Evolutionary conservation across 1,140 invertebrate genomes (phyloP).

Genomic region (Prorops nasuta): DNA sequence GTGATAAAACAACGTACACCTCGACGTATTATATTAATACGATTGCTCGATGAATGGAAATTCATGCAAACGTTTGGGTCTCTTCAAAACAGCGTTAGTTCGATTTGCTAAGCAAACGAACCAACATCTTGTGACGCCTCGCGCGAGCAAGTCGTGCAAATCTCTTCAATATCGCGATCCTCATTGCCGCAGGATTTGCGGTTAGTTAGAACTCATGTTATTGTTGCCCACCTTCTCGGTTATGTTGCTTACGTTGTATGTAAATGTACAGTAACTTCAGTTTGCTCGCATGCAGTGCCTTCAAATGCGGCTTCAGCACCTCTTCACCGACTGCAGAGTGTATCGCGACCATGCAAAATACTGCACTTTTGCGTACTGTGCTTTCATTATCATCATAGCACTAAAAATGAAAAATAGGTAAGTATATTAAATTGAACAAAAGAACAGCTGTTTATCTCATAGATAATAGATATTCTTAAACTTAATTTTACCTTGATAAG

Average conservation of each 20-base stretch:
- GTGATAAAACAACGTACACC: constrained; percentile 2
- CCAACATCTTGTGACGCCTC: constrained; percentile 40
- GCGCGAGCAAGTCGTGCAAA: constrained; percentile 42
- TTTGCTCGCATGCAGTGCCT: constrained; percentile 81
- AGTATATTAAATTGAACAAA: constrained; percentile 2
- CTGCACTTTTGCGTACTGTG: constrained; percentile 87
- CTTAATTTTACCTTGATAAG: constrained; percentile 72
- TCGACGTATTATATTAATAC: constrained; percentile 21
- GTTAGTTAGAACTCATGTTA: constrained; percentile 50
- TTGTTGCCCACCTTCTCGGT: constrained; percentile 47
- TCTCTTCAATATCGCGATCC: constrained; percentile 47
- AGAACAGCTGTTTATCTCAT: too few species aligned
- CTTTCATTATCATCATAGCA: constrained; percentile 86
- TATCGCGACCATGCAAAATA: constrained; percentile 93
- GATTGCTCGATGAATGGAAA: constrained; percentile 3
- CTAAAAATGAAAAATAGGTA: constrained; percentile 49
- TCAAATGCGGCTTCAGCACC: constrained; percentile 74
- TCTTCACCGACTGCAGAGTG: constrained; percentile 84
- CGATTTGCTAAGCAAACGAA: constrained; percentile 47
- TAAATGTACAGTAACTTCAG: constrained; percentile 73
- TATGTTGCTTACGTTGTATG: constrained; percentile 64
- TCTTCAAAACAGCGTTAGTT: constrained; percentile 24
- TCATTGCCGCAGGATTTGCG: constrained; percentile 38
- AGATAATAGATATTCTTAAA: neutral
- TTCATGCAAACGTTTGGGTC: neutral